Percentiles rank a stretch among this genome's conserved stretches.
Conservation (phyloP, 2,888 invertebrate genomes). For the Cheiracanthium punctorium region DNA sequence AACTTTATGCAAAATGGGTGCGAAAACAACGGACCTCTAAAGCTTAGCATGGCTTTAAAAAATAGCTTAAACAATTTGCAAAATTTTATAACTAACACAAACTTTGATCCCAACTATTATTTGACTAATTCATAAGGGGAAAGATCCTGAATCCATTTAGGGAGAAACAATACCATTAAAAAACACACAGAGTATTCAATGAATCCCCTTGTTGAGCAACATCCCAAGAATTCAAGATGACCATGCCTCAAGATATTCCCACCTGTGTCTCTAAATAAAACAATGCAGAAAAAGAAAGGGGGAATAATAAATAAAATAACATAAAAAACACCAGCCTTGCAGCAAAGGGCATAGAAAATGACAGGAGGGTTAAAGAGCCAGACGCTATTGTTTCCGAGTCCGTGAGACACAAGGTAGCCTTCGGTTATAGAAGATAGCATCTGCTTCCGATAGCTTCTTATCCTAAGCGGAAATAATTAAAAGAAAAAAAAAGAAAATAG, state of each 20-base stretch:
- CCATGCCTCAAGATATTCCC: not conserved
- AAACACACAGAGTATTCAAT: not conserved
- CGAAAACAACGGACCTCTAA: too few relatives aligned
- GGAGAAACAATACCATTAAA: too few relatives aligned
- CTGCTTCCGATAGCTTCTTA: conserved; percentile 39
- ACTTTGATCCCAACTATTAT: too few relatives aligned
- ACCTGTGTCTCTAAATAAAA: not conserved
- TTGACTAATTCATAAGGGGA: too few relatives aligned
- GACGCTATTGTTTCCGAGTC: conserved; percentile 46
- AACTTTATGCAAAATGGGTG: too few relatives aligned
- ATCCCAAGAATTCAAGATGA: not conserved
- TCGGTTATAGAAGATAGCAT: conserved; percentile 24
- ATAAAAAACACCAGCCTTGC: not conserved
- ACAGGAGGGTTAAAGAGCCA: conserved; percentile 25
- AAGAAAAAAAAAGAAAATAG: too few relatives aligned
- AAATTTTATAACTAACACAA: too few relatives aligned
- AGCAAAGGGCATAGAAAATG: not conserved
- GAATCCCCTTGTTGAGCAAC: not conserved
- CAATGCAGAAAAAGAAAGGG: not conserved
- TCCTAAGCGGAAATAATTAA: not conserved
- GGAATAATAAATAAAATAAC: not conserved
- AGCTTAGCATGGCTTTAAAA: too few relatives aligned
- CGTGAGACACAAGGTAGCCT: conserved; percentile 35
- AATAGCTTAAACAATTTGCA: too few relatives aligned
- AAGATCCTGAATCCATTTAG: too few relatives aligned